Base-by-base conservation (phyloP, 2,113 vertebrate genomes). In the Myotis davidii region DNA sequence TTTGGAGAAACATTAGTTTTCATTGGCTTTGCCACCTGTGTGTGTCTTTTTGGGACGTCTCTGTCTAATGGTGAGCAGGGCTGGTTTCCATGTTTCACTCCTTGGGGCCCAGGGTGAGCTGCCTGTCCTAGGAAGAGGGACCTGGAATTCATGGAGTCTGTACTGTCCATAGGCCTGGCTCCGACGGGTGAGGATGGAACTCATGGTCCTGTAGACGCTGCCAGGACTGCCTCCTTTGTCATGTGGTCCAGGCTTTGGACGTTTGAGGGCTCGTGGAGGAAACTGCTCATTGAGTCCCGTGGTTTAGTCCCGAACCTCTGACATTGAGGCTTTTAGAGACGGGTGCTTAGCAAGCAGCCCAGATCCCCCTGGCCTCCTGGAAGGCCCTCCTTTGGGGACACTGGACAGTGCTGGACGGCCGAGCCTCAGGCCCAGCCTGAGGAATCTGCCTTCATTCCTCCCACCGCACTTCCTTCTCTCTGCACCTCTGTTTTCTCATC, bases 121-220 rank as follows among this genome's bases (percentile, higher is more conserved):
- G 64, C 45, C 32, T 3, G 29, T 56, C 61, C 21, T 86, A 59
- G 59, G 82, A 52, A 54, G 20, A 2, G 39, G 20, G 27, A 4
- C 13, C 5, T 14, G 4, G 65, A 13, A 3, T 52, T 84, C 61
- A 52, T 54, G 76, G 85, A 54, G 16, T 3, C 20, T 73, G 27
- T 10, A 48, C 45, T 78, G 52, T 18, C 42, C 48, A 25, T 25
- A 64, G 50, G 9, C 23, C 52, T 14, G 69, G 10, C 11, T 76
- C 23, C 6, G 10, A 5, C 1, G 27, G 4, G 3, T 20, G 25
- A 37, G 69, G 23, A 10, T 21, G 6, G 29, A 23, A 42, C 0
- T 3, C 25, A 7, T 1, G 52, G 25, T 25, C 2, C 10, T 32
- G 7, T 37, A 17, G 42, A 6, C 16, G 3, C 18, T 39, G 6